Evolutionary conservation across 2,797 vertebrate species (phyloP).

Genomic region (Peromyscus nudipes): DNA sequence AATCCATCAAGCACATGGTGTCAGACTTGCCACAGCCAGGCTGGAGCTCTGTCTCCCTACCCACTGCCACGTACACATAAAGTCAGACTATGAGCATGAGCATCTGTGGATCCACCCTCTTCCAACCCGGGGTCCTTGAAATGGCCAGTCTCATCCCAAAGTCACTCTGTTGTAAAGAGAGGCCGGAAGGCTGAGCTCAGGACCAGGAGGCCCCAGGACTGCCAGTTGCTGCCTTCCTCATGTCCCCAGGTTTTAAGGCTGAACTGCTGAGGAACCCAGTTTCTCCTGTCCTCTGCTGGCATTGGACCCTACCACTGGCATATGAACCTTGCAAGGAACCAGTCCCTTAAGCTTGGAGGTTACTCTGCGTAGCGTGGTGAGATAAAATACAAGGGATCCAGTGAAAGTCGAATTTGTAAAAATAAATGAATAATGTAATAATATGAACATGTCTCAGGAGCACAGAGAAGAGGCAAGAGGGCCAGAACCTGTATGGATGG

Average conservation of each 20-base stretch:
- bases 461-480: not conserved
- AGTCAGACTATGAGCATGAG: not conserved
- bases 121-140: not conserved
- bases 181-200: not conserved
- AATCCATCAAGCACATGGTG: not conserved
- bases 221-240: not conserved
- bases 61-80: too few species aligned
- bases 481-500: not conserved
- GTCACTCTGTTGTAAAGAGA: not conserved
- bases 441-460: not conserved
- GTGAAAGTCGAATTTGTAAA: constrained; percentile 2
- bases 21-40: not conserved
- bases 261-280: not conserved
- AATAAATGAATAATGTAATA: not conserved
- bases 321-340: not conserved
- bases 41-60: not conserved
- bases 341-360: not conserved
- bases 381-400: not conserved
- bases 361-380: not conserved
- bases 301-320: too few species aligned
- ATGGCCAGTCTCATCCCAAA: not conserved
- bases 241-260: not conserved
- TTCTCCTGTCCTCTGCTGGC: not conserved
- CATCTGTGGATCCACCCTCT: not conserved
- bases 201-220: not conserved